These are phyloP conservation scores for Heteractis magnifica DNA, from an alignment of 92 coral and sea anemone species.

Conservation along the genomic window DNA sequence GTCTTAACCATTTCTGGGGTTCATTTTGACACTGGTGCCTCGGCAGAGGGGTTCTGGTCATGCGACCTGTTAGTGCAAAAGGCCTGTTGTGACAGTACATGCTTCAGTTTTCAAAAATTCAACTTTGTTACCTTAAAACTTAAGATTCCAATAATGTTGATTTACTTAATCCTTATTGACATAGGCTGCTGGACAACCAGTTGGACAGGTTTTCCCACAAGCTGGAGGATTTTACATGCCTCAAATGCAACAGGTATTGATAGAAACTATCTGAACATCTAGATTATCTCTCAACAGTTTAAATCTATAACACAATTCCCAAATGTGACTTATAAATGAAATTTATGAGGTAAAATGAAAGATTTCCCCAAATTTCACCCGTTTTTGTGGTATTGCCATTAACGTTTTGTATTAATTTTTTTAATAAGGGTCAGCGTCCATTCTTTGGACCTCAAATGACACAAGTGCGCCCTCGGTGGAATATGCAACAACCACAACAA, in stretches of 20 bases:
- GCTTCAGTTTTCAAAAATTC: too few relatives aligned
- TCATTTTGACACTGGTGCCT: too few relatives aligned
- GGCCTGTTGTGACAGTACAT: too few relatives aligned
- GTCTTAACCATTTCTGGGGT: too few relatives aligned
- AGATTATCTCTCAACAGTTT: not conserved
- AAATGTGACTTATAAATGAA: not conserved
- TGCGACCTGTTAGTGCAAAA: too few relatives aligned
- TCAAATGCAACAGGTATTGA: conserved; percentile 65
- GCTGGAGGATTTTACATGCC: conserved; percentile 93
- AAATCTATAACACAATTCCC: too few relatives aligned
- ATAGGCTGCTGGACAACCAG: conserved; percentile 86
- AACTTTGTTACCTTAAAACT: too few relatives aligned
- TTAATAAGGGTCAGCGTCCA: conserved; percentile 76
- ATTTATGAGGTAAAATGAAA: not conserved
- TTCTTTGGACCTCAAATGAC: conserved; percentile 77
- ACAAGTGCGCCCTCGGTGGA: conserved; percentile 74
- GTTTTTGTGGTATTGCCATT: not conserved
- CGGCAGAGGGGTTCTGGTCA: too few relatives aligned
- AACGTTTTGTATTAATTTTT: not conserved
- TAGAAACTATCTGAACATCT: not conserved
- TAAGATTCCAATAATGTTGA: too few relatives aligned
- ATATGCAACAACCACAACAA: conserved; percentile 77
- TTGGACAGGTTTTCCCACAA: conserved; percentile 77
- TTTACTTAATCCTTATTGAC: not conserved
- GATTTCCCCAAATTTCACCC: too few relatives aligned